Base-by-base conservation (phyloP, 1,140 invertebrate species). In the Zaprionus taronus region DNA sequence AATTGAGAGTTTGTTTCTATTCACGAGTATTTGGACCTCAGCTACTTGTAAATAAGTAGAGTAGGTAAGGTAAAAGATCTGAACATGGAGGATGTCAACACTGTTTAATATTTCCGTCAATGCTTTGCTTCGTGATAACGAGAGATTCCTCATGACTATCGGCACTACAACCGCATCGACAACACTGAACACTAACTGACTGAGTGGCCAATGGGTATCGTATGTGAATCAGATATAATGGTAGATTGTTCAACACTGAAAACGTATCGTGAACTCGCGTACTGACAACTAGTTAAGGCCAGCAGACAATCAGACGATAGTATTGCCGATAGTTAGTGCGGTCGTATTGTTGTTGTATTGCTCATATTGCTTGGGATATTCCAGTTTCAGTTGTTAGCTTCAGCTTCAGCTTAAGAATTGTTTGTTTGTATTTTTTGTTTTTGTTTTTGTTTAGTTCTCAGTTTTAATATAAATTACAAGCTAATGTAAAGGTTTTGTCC, bases 401-500 rank as follows among this genome's bases (percentile, higher is more conserved):
- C 38, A 44, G 62, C 53, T 66, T 81, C 7, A 44, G 41, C 7
- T 26, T 34, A 34, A 34, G 31, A 34, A 34, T 31, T 26, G 24
- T 26, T 26, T 26, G 24, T 26, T 28, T 24, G 14, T 70, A 22
- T 53, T 28, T 34, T 12, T 17, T 70, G n/a, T 53, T 28, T 34
- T 12, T 17, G 15, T 31, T 51, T 41, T 24, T 41, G 22, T 28
- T 61, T 36, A 62, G 11, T 51, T 57, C 61, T 66, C 44, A 28
- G 28, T 28, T 64, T 51, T 64, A 66, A 66, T 26, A 26, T 12
- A 63, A 44, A 65, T 67, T 68, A 81, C 67, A 77, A 65, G 73
- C 80, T 78, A 73, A 76, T 81, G 79, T 81, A 81, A 73, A 81
- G 79, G 63, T 81, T 69, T 71, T 72, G 9, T 51, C 22, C 63